These are phyloP conservation scores for Liasis olivaceus DNA, from an alignment of 2,797 vertebrate species.

Conservation along the genomic window DNA sequence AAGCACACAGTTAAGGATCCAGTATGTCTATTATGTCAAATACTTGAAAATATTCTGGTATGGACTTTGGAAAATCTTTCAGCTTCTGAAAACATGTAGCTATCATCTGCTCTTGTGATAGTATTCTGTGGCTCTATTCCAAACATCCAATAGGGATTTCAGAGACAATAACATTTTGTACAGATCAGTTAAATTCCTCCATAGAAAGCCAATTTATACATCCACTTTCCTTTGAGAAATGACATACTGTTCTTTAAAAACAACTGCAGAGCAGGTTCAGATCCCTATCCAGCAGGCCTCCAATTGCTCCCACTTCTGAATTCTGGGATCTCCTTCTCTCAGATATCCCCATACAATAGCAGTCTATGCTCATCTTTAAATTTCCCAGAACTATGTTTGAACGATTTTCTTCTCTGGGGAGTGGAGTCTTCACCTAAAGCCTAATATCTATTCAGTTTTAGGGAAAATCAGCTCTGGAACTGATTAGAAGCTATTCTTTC, in stretches of 20 bases:
- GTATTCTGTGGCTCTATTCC: constrained; percentile 4
- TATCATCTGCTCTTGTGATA: constrained; percentile 35
- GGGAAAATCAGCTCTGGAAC: neutral
- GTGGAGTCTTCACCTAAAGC: neutral
- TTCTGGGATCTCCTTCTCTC: neutral
- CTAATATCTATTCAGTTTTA: neutral
- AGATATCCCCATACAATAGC: neutral
- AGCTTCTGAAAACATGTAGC: neutral
- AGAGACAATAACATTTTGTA: neutral
- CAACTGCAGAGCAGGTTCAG: neutral
- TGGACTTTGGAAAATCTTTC: constrained; percentile 43
- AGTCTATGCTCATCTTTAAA: neutral
- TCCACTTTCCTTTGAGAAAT: neutral
- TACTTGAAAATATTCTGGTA: constrained; percentile 54
- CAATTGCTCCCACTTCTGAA: neutral
- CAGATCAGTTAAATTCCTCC: neutral
- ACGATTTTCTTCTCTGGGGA: neutral
- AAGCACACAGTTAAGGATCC: constrained; percentile 53
- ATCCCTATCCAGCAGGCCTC: neutral
- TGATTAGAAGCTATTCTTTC: neutral
- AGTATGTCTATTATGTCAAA: constrained; percentile 44
- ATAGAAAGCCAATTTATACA: neutral
- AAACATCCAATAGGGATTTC: neutral
- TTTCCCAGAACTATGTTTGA: neutral
- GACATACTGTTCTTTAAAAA: neutral